Percentiles rank a stretch among this genome's conserved stretches.
Evolutionary conservation across 1,140 invertebrate genomes (phyloP).

Genomic region (Daktulosphaira vitifoliae): DNA sequence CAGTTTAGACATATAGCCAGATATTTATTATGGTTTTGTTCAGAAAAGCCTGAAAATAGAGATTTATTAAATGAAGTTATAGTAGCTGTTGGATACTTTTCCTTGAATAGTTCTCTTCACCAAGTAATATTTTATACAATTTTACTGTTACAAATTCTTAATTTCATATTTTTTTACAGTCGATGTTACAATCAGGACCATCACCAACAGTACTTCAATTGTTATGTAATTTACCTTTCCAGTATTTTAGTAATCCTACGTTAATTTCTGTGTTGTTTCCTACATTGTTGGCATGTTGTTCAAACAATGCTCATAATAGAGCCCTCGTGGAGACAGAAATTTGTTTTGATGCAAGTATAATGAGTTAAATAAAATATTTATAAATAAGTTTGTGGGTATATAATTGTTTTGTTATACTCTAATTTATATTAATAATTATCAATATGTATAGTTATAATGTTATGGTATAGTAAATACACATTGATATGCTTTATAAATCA

Average conservation of each 20-base stretch:
- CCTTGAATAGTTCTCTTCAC: slow-evolving; percentile 68
- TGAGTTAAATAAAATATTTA: no score
- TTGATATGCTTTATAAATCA: no score
- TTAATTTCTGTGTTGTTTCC: slow-evolving; percentile 75
- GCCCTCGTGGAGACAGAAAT: slow-evolving; percentile 69
- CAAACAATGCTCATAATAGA: slow-evolving; percentile 58
- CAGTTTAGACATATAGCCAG: slow-evolving; percentile 82
- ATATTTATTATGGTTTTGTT: slow-evolving; percentile 72
- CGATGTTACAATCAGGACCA: slow-evolving; percentile 63
- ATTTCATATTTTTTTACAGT: slow-evolving; percentile 47
- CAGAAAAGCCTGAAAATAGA: slow-evolving; percentile 43
- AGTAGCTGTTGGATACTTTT: slow-evolving; percentile 70
- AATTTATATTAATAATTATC: no score
- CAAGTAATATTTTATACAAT: slow-evolving; percentile 53
- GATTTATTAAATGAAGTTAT: slow-evolving; percentile 65
- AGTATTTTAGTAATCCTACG: slow-evolving; percentile 71
- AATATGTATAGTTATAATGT: no score
- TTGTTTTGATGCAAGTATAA: slow-evolving; percentile 57
- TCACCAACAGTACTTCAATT: slow-evolving; percentile 80
- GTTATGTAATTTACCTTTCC: slow-evolving; percentile 78
- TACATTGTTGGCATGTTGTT: slow-evolving; percentile 72
- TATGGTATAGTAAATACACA: no score
- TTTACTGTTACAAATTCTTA: not conserved
- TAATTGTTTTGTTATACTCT: no score
- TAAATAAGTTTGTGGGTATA: not conserved